Conservation (phyloP, 2,113 vertebrate species). For the Lophotis ruficrista region DNA sequence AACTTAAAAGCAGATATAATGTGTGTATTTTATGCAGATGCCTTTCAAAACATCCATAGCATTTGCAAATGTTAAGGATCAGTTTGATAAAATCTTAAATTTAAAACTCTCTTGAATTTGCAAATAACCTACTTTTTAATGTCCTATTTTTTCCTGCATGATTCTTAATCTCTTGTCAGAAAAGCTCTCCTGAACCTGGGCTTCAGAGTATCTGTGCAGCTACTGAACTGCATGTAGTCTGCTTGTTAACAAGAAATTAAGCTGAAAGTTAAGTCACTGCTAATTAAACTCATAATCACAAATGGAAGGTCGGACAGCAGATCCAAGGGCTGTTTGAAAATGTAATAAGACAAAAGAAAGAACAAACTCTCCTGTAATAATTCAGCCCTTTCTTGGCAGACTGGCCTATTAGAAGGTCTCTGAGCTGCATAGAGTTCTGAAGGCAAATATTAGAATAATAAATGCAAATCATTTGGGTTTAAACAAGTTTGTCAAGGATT, state of each 20-base stretch:
- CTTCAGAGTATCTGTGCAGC: not conserved
- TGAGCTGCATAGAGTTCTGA: not conserved
- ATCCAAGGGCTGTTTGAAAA: slow-evolving; percentile 13
- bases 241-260: slow-evolving; percentile 60
- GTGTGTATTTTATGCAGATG: not conserved
- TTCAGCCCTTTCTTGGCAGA: not conserved
- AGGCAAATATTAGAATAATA: not conserved
- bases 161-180: slow-evolving; percentile 12
- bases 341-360: not conserved
- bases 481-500: not conserved
- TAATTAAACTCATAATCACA: slow-evolving; percentile 65
- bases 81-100: not conserved
- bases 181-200: not conserved
- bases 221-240: not conserved
- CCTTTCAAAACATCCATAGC: not conserved
- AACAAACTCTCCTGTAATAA: not conserved
- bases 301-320: slow-evolving; percentile 35
- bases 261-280: slow-evolving; percentile 41
- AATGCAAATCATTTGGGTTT: not conserved
- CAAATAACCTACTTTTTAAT: not conserved
- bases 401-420: not conserved
- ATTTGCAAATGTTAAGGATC: not conserved
- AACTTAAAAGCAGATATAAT: not conserved
- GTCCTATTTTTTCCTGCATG: not conserved
- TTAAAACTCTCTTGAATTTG: not conserved